A percentile compares a stretch with the other conserved stretches of the same genome.
These are phyloP conservation scores for Nephrotoma appendiculata DNA, from an alignment of 2,888 invertebrate genomes.

Conservation along the genomic window DNA sequence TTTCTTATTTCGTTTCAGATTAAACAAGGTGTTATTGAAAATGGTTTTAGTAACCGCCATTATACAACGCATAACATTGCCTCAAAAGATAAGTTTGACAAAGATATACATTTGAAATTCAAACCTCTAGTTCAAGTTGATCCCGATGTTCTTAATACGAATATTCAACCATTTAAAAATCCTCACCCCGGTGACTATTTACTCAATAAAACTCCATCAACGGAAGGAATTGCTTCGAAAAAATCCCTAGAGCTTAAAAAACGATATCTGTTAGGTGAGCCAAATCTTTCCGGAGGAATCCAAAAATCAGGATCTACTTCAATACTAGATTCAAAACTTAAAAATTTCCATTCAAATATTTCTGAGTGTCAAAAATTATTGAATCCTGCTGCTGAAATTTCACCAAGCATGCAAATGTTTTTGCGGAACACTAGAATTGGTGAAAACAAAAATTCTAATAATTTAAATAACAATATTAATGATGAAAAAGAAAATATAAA, in stretches of 20 bases:
- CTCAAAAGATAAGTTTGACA: slow-evolving; percentile 17
- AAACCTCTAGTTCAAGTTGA: slow-evolving; percentile 33
- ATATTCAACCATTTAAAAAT: slow-evolving; percentile 36
- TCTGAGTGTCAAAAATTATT: slow-evolving; percentile 77
- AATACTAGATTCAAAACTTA: slow-evolving; percentile 68
- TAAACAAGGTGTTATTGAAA: slow-evolving; percentile 26
- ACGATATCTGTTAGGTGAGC: slow-evolving; percentile 64
- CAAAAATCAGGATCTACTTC: slow-evolving; percentile 73
- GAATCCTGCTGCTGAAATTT: slow-evolving; percentile 58
- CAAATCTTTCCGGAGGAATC: slow-evolving; percentile 49
- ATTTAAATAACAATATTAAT: slow-evolving; percentile 14
- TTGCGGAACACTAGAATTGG: slow-evolving; percentile 33
- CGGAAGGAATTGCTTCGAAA: slow-evolving; percentile 76
- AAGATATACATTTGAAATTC: slow-evolving; percentile 23
- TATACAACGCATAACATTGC: slow-evolving; percentile 14
- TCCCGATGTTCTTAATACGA: slow-evolving; percentile 26
- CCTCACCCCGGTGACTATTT: slow-evolving; percentile 57
- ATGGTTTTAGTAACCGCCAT: slow-evolving; percentile 13
- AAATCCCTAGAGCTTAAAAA: slow-evolving; percentile 76
- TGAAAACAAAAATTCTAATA: slow-evolving; percentile 13
- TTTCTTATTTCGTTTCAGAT: slow-evolving; percentile 18
- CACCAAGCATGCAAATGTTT: slow-evolving; percentile 54
- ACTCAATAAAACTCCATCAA: slow-evolving; percentile 68
- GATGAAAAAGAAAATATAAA: slow-evolving; percentile 17
- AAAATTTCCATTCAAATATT: slow-evolving; percentile 71